Evolutionary conservation across 2,113 vertebrate species (phyloP).

Genomic region (Charadrius vociferus): DNA sequence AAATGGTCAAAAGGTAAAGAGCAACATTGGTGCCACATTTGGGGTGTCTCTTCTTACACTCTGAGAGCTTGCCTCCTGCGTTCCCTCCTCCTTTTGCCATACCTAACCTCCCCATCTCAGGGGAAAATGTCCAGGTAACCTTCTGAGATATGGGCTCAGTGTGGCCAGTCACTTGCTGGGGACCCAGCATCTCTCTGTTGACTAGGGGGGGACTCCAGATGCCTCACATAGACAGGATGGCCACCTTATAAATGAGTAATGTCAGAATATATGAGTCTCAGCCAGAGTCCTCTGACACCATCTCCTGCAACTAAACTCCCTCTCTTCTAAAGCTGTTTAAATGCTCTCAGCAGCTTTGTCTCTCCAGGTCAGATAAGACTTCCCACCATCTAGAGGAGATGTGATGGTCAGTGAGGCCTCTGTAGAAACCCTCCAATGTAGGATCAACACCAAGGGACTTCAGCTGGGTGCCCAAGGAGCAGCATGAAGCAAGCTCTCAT

Average conservation of each 20-base stretch:
- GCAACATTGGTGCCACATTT: fast-evolving
- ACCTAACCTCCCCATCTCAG: not conserved
- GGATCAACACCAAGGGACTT: not conserved
- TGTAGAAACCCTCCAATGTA: not conserved
- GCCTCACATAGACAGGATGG: not conserved
- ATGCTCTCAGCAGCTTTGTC: not conserved
- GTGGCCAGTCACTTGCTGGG: fast-evolving
- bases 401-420: not conserved
- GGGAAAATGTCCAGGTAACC: not conserved
- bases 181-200: not conserved
- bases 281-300: not conserved
- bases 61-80: not conserved
- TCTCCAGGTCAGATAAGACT: not conserved
- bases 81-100: not conserved
- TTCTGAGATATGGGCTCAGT: not conserved
- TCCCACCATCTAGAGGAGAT: not conserved
- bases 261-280: not conserved
- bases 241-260: not conserved
- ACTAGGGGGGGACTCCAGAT: not conserved
- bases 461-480: not conserved
- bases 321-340: not conserved
- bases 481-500: not conserved
- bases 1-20: constrained; percentile 86
- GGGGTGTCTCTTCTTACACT: not conserved
- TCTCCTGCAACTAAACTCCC: not conserved